A percentile compares a stretch with the other conserved stretches of the same genome.
phyloP scores from a whole-genome alignment of 35 echinoderm and acorn worm species.

The Apostichopus californicus region DNA sequence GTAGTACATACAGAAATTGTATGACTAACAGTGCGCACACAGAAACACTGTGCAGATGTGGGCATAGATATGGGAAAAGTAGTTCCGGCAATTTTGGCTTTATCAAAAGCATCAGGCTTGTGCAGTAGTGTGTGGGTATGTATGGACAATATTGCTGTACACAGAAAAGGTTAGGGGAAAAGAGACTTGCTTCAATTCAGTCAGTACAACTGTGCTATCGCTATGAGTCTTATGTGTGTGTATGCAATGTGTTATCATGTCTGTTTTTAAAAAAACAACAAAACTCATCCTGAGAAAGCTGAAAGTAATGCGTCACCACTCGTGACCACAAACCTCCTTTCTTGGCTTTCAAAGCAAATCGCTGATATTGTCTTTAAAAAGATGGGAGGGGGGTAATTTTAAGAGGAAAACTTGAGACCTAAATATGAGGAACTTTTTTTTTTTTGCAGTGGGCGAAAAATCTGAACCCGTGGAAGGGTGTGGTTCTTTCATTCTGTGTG shows the following conservation, averaged over 20 bases:
- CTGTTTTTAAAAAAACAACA: no score
- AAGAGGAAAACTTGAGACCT: no score
- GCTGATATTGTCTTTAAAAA: no score
- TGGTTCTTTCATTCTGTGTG: neutral
- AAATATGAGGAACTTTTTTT: no score
- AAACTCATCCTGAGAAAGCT: no score
- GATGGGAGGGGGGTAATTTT: no score
- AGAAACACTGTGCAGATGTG: constrained; percentile 35
- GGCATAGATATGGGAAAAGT: constrained; percentile 50
- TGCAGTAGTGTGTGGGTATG: constrained; percentile 24
- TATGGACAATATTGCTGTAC: constrained; percentile 18
- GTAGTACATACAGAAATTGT: constrained; percentile 52
- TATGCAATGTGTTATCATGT: no score
- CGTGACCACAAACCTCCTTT: no score
- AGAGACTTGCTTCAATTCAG: neutral
- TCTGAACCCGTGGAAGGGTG: neutral
- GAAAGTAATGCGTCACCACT: no score
- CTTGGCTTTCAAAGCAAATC: no score
- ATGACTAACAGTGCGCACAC: constrained; percentile 51
- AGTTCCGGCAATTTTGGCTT: constrained; percentile 60
- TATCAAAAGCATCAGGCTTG: constrained; percentile 37
- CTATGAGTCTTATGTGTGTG: no score
- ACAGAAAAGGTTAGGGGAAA: neutral
- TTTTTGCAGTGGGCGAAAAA: neutral
- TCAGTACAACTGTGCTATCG: no score